phyloP scores from a whole-genome alignment of 2,113 vertebrate species.

The Pogona vitticeps region DNA sequence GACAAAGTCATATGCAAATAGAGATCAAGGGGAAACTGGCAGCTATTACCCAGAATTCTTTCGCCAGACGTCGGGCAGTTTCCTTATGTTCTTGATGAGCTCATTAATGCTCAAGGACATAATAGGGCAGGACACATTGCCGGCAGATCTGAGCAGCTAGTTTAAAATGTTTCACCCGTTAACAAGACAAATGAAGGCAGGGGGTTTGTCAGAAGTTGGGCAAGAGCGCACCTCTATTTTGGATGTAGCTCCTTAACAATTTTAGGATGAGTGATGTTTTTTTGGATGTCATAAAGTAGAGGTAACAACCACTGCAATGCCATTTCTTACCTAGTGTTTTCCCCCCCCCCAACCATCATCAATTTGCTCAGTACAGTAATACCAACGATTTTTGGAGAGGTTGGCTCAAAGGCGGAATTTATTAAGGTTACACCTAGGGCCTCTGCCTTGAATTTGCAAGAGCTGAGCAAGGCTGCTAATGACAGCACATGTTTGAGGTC shows the following conservation, averaged over 20 bases:
- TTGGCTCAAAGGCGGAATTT: background rate
- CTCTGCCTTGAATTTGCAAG: too few species aligned
- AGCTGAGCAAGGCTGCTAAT: too few species aligned
- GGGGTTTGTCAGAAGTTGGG: background rate
- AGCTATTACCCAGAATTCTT: conserved; percentile 32
- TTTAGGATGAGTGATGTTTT: background rate
- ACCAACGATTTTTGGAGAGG: background rate
- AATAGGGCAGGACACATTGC: background rate
- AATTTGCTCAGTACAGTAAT: background rate
- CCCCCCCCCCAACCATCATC: too few species aligned
- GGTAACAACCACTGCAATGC: too few species aligned
- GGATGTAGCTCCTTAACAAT: background rate
- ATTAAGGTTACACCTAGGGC: too few species aligned
- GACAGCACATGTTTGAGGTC: too few species aligned
- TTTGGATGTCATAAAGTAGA: background rate
- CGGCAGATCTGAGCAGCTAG: background rate
- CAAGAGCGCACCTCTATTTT: background rate
- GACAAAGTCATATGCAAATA: conserved; percentile 35
- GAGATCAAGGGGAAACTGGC: background rate
- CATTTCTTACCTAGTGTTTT: background rate
- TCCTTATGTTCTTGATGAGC: background rate
- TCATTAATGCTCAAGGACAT: conserved; percentile 29
- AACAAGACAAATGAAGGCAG: background rate
- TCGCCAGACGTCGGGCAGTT: background rate
- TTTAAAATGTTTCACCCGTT: conserved; percentile 3